phyloP scores from a whole-genome alignment of 2,797 vertebrate genomes.

The Enoplosus armatus region DNA sequence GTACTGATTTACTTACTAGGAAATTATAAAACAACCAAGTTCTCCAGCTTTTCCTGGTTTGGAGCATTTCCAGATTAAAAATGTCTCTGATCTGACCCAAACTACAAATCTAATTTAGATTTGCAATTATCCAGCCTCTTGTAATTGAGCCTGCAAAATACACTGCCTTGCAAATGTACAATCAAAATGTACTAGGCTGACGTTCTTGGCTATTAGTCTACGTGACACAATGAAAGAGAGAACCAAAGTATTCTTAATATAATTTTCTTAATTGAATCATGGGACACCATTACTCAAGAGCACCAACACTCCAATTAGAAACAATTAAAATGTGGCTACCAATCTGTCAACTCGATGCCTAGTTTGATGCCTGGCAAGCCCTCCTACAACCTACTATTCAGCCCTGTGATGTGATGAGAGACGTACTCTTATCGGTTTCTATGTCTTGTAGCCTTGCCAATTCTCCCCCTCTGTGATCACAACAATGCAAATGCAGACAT shows the following conservation, averaged over 20 bases:
- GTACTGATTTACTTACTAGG: conserved; percentile 1
- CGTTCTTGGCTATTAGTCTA: background rate
- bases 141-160: conserved; percentile 7
- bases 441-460: conserved; percentile 18
- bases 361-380: background rate
- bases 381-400: conserved; percentile 15
- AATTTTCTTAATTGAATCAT: background rate
- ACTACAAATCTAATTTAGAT: conserved; percentile 25
- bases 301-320: background rate
- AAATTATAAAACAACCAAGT: background rate
- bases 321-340: background rate
- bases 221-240: background rate
- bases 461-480: conserved; percentile 27
- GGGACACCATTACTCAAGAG: background rate
- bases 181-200: background rate
- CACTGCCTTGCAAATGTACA: background rate
- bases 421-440: background rate
- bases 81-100: background rate
- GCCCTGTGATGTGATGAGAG: conserved; percentile 22
- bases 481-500: conserved; percentile 50
- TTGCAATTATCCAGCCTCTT: background rate
- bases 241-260: background rate
- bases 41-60: background rate
- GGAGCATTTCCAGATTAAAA: conserved; percentile 14
- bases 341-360: background rate